Evolutionary conservation across 2,113 vertebrate genomes (phyloP).

Genomic region (Nannospalax galili): DNA sequence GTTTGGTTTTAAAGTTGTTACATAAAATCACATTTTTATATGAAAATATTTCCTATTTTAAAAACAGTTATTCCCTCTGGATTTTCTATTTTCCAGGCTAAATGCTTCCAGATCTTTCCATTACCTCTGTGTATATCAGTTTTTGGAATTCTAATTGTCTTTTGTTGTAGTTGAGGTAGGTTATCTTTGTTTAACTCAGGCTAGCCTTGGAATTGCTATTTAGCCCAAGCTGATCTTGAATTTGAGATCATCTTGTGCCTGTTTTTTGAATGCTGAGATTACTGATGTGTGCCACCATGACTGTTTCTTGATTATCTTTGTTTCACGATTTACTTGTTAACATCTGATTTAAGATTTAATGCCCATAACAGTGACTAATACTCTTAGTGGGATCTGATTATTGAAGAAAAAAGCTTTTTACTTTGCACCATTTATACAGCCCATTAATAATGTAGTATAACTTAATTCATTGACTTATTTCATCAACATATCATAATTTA

Average conservation of each 20-base stretch:
- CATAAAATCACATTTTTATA: background rate
- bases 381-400: background rate
- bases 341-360: constrained; percentile 1
- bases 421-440: background rate
- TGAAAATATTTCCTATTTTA: background rate
- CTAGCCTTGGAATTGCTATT: background rate
- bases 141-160: background rate
- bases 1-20: background rate
- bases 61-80: background rate
- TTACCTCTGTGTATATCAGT: background rate
- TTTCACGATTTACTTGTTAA: background rate
- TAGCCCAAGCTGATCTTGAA: background rate
- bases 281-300: no score
- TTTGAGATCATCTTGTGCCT: no score
- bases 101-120: background rate
- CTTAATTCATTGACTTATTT: constrained; percentile 43
- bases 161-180: background rate
- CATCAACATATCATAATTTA: constrained; percentile 6
- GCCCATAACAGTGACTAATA: background rate
- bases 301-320: background rate
- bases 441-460: background rate
- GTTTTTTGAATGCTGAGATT: no score
- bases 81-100: constrained; percentile 1
- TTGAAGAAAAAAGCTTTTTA: background rate
- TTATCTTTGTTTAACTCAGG: background rate